Base-by-base conservation (phyloP, 2,888 invertebrate genomes). In the Tanaodytes sp. region DNA sequence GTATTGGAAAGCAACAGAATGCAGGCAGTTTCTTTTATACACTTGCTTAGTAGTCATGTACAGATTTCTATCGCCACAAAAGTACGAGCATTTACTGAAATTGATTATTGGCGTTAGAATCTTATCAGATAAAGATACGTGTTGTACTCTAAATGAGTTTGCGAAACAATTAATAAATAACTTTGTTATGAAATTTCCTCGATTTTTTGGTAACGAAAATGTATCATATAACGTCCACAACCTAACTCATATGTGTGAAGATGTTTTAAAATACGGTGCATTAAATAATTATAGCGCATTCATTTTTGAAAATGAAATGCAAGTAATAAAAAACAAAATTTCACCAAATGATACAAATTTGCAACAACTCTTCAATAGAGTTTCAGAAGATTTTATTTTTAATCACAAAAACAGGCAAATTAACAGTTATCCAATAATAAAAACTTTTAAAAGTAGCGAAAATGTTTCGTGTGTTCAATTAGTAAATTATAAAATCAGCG, bases 1-100 rank as follows among this genome's bases (percentile, higher is more conserved):
- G n/a, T 73, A 70, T 49, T 77, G 65, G 40, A 77, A 77, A 51
- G 76, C 75, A 15, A 78, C 77, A 8, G 76, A 79, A 40, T 65
- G 70, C 16, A 62, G 76, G 19, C 70, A 72, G 46, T 69, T 77
- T 27, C 46, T 77, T n/a, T 46, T 76, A 11, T 79, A 77, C 37
- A 67, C 74, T 31, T 77, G 77, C 8, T 73, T 75, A 12, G 67
- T 72, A 39, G 69, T 77, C 23, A 62, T 78, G 6, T 40, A 69
- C 40, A 59, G 54, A 33, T 36, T 72, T 45, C 27, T 77, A 11
- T 51, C 64, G 30, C 37, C 51, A 14, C 18, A 61, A 2, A 27
- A 58, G 12, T 77, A 75, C 37, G 36, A 48, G 12, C 75, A 77
- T 58, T 79, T 51, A 16, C 19, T 51, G 11, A 39, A 39, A 27